These are phyloP conservation scores for Nyctalus aviator DNA, from an alignment of 2,797 vertebrate genomes.

Conservation along the genomic window DNA sequence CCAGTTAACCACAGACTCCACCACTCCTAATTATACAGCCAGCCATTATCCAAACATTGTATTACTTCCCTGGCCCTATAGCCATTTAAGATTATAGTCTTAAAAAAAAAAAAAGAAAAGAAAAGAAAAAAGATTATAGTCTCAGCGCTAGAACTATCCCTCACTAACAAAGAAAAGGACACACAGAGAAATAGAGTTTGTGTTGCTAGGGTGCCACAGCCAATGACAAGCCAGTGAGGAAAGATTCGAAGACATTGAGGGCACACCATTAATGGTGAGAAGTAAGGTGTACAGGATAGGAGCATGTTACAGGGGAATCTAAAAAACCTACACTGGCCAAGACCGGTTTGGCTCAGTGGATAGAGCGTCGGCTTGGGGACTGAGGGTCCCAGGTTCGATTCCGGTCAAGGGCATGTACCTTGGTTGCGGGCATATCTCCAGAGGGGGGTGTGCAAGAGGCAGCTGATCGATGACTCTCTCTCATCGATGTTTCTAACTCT, in stretches of 20 bases:
- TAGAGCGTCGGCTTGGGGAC: too few species aligned
- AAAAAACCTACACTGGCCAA: background rate
- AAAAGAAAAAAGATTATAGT: background rate
- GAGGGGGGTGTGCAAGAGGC: too few species aligned
- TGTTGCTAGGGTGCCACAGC: background rate
- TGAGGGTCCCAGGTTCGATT: too few species aligned
- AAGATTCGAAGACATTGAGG: background rate
- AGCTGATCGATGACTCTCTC: too few species aligned
- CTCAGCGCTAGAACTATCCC: background rate
- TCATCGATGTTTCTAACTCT: too few species aligned
- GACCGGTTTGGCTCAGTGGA: too few species aligned
- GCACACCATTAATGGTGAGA: background rate
- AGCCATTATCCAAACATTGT: background rate
- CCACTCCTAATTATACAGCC: background rate
- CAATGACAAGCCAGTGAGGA: background rate
- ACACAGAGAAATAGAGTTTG: background rate
- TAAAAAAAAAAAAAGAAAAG: too few species aligned
- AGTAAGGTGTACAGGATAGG: background rate
- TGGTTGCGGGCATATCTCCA: too few species aligned
- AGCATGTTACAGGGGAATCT: background rate
- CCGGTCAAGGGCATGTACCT: too few species aligned
- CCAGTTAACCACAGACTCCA: background rate
- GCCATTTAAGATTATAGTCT: background rate
- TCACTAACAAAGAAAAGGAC: background rate
- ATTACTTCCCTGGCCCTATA: background rate